Base-by-base conservation (phyloP, 2,888 invertebrate genomes). In the Drosophila percnosoma region DNA sequence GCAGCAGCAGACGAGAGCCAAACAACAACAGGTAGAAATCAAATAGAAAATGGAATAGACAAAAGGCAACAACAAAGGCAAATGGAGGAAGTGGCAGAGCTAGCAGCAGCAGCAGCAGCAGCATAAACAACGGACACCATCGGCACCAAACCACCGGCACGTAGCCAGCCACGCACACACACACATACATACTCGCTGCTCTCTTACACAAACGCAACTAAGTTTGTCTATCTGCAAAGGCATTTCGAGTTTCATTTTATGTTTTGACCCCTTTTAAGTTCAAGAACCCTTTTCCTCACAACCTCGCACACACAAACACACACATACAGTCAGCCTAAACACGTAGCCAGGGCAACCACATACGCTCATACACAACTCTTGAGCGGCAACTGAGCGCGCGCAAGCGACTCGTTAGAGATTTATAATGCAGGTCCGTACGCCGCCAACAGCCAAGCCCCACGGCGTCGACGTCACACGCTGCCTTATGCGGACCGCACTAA, bases 191-290 rank as follows among this genome's bases (percentile, higher is more conserved):
- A 69, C 57, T 68, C 33, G 51, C 48, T 52, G 59, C 58, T 53
- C 72, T 53, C 63, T 62, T 59, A 65, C 69, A 73, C 74, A 72
- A 68, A 73, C 73, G 69, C 74, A 79, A 75, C 84, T 76, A 80
- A 76, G 80, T 80, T 83, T 85, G 90, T 85, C 87, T 89, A 88
- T 89, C 85, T 85, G 88, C 81, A 82, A 83, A 89, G 85, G 89
- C 88, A 89, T 88, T 89, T 85, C 87, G 85, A 85, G 90, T 89
- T 89, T 90, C 90, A 81, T 87, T 89, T 90, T 90, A 84, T 87
- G 83, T 88, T 90, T 86, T 91, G 91, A 91, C 91, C 91, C 91
- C 92, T 91, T 91, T 91, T 91, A 91, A 91, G 91, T 91, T 91
- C 91, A 91, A 91, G 92, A 91, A 91, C 91, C 91, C 91, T 91